phyloP scores from a whole-genome alignment of 2,113 vertebrate species.

The Chunga burmeisteri region DNA sequence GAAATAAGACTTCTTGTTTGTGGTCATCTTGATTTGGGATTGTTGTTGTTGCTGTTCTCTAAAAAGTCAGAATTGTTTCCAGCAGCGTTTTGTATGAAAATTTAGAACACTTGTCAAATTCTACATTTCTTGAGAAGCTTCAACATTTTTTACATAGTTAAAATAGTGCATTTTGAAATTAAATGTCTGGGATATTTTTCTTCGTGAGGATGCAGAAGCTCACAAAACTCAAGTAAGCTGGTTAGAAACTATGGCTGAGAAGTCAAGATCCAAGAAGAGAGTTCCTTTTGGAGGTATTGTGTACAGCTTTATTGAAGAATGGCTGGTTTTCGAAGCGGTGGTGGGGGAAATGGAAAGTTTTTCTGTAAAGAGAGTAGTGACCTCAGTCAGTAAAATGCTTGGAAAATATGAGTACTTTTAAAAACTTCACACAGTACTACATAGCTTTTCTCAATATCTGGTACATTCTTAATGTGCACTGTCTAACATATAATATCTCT shows the following conservation, averaged over 20 bases:
- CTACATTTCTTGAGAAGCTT: neutral
- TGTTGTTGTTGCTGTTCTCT: neutral
- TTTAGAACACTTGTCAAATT: neutral
- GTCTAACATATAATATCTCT: neutral
- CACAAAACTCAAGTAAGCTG: slow-evolving; percentile 48
- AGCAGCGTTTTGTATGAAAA: neutral
- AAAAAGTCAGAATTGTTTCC: neutral
- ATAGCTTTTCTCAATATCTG: neutral
- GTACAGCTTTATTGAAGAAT: neutral
- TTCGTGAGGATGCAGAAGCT: neutral
- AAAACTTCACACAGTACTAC: neutral
- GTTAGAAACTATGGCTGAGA: slow-evolving; percentile 67
- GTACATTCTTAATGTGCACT: neutral
- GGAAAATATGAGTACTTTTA: neutral
- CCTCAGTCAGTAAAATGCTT: neutral
- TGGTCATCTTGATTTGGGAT: neutral
- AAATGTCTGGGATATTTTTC: neutral
- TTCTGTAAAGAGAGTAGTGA: neutral
- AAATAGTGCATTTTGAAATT: slow-evolving; percentile 7
- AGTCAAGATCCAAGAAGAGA: slow-evolving; percentile 71
- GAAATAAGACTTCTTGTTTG: slow-evolving; percentile 20
- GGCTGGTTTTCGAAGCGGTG: neutral
- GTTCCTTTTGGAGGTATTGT: slow-evolving; percentile 71
- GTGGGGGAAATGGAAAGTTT: neutral
- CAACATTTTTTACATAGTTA: neutral